Conservation (phyloP, 2,113 vertebrate species). For the Mungos mungo region DNA sequence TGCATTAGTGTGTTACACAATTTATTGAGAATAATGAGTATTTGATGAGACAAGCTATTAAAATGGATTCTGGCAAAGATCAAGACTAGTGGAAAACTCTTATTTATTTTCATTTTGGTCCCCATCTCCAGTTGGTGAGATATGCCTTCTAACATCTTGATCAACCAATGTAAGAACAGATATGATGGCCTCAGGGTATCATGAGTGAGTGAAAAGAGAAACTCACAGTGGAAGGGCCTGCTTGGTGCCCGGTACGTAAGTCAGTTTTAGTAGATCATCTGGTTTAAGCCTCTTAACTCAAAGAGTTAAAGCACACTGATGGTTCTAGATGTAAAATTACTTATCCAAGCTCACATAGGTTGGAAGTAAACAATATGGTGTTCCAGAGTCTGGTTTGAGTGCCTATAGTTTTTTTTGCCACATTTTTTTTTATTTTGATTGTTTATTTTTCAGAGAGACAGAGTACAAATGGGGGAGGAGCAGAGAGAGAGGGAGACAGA, state of each 20-base stretch:
- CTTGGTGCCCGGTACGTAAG: neutral
- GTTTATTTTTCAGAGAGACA: too few species aligned
- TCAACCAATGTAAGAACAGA: neutral
- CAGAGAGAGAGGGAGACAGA: too few species aligned
- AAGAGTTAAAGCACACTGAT: neutral
- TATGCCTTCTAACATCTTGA: neutral
- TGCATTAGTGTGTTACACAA: neutral
- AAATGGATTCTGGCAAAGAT: neutral
- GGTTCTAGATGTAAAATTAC: neutral
- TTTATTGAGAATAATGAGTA: neutral
- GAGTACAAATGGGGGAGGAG: too few species aligned
- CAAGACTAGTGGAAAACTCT: neutral
- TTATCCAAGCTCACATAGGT: neutral
- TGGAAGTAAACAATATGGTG: neutral
- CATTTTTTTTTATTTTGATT: too few species aligned
- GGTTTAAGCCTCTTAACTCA: neutral
- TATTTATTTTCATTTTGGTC: neutral
- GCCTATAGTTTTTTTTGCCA: neutral
- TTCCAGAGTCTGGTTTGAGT: neutral
- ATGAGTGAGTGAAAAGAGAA: neutral
- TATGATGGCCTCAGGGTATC: neutral
- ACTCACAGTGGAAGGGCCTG: neutral
- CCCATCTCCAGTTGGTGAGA: neutral
- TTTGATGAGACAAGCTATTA: conserved; percentile 25
- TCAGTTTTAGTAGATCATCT: neutral